Percentiles rank a stretch among this genome's conserved stretches.
Conservation (phyloP, 2,113 vertebrate species). For the Platichthys stellatus region DNA sequence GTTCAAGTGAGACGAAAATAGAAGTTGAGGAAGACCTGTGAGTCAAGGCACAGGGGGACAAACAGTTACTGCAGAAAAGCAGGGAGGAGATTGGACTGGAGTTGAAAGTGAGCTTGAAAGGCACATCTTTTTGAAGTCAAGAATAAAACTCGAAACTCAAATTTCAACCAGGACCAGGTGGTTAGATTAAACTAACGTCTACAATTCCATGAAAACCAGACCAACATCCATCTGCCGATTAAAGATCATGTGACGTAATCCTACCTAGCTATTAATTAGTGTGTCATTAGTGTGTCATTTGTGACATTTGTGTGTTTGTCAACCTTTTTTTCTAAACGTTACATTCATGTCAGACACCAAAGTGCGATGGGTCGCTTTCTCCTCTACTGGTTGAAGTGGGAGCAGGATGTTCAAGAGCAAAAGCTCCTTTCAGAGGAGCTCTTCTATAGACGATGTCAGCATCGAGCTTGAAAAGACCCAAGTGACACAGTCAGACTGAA, state of each 20-base stretch:
- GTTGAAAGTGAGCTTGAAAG: no score
- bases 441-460: background rate
- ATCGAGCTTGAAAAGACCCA: background rate
- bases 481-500: background rate
- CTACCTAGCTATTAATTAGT: background rate
- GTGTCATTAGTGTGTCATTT: no score
- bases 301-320: background rate
- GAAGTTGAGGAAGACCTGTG: no score
- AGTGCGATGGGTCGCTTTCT: background rate
- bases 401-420: constrained; percentile 7
- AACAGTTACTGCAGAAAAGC: no score
- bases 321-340: background rate
- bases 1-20: no score
- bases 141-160: background rate
- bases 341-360: background rate
- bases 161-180: background rate
- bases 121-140: background rate
- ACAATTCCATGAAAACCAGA: background rate
- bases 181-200: background rate
- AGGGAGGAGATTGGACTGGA: no score
- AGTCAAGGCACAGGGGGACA: no score
- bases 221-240: background rate
- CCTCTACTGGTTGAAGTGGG: background rate
- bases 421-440: background rate
- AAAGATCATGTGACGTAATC: background rate